Conservation (phyloP, 2,113 vertebrate species). For the Paradoxurus hermaphroditus region DNA sequence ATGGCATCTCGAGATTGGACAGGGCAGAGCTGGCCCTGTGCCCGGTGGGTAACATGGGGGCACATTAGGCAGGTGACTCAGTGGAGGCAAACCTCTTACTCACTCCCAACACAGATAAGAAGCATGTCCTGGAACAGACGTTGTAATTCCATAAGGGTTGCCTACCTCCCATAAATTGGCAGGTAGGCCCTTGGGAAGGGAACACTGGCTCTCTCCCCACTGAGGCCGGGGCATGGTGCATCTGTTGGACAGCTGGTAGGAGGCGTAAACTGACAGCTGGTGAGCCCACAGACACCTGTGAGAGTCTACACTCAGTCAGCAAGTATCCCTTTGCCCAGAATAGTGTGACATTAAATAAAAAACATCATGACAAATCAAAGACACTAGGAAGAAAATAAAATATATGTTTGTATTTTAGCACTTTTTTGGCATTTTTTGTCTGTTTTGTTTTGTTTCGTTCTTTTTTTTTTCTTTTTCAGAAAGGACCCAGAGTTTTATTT, state of each 20-base stretch:
- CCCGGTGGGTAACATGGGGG: neutral
- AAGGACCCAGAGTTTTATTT: neutral
- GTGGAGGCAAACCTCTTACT: neutral
- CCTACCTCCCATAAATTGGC: neutral
- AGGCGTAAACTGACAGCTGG: neutral
- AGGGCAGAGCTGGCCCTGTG: neutral
- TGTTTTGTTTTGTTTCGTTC: neutral
- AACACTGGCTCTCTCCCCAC: neutral
- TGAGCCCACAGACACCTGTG: rapidly evolving
- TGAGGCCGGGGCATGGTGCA: too few species aligned
- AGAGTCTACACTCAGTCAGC: neutral
- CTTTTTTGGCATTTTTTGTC: neutral
- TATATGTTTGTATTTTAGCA: neutral
- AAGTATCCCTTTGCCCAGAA: neutral
- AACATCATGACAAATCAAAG: neutral
- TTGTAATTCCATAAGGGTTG: rapidly evolving
- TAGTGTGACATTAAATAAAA: neutral
- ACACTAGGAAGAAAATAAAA: neutral
- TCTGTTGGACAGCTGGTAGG: too few species aligned
- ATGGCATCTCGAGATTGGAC: rapidly evolving
- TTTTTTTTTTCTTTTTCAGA: neutral
- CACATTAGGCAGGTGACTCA: neutral
- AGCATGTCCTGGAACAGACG: too few species aligned
- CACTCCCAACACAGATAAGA: neutral
- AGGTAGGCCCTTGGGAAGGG: rapidly evolving